Evolutionary conservation across 2,113 vertebrate genomes (phyloP), one percentile per base, ranked within the genome.

Genomic region (Hucho hucho): DNA sequence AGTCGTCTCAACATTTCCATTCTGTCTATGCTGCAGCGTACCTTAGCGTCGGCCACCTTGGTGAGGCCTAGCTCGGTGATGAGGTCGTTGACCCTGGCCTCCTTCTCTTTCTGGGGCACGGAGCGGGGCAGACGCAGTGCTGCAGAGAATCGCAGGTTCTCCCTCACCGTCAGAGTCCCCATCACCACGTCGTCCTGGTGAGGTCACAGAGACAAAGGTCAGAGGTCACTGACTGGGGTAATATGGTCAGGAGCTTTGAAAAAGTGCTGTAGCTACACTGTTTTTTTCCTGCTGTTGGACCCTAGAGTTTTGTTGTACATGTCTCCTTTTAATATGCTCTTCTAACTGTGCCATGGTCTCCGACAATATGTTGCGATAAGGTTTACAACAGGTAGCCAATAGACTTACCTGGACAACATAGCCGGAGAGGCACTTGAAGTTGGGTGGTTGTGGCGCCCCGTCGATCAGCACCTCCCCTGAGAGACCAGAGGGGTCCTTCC

Each of bases 361-460:
- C 2, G 9, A 43, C 37, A 43, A 43, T 37, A 43, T 32, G 5
- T 6, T 4, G 29, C 4, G 29, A 32, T 32, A 32, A 5, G 4
- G 29, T 11, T 11, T 43, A 11, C 37, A 12, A 43, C 37, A 43
- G 37, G 9, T 43, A 43, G 37, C 37, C 37, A 43, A 63, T 16
- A 28, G 11, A 65, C 64, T n/a, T 9, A 97, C 97, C 92, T 99
- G 97, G 32, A 98, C 96, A 3, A 99, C 97, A 0, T 98, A 99
- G 58, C 98, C 97, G 58, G 97, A 96, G 74, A 93, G 94, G 70
- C 95, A 98, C 79, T 99, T 99, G 86, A 98, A 99, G 88, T 98
- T 95, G 70, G 94, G 85, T 76, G 96, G 95, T 70, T 95, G 97
- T 28, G 94, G 94, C 1, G 92, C 92, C 83, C 96, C 95, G 3